Conservation (phyloP, 2,113 vertebrate species). For the Gallinago media region DNA sequence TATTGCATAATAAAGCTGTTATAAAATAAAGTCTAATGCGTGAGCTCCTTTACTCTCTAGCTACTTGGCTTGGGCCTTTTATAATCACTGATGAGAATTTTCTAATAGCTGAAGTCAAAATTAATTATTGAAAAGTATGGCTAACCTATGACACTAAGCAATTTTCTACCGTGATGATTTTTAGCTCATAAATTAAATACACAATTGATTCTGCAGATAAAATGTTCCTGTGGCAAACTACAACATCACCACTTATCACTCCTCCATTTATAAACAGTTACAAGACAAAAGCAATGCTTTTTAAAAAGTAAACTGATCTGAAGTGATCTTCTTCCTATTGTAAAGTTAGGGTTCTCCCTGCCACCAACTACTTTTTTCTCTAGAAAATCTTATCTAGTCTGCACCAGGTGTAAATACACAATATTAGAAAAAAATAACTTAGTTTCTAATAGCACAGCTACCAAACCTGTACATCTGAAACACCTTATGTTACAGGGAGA, state of each 20-base stretch:
- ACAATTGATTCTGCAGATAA: neutral
- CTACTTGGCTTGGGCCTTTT: neutral
- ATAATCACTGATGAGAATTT: neutral
- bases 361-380: neutral
- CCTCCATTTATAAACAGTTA: neutral
- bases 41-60: neutral
- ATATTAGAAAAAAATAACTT: neutral
- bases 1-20: neutral
- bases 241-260: neutral
- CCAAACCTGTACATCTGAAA: neutral
- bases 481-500: neutral
- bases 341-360: neutral
- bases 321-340: neutral
- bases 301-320: neutral
- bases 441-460: neutral
- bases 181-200: neutral
- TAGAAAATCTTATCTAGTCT: neutral
- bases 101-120: constrained; percentile 27
- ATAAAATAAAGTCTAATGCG: neutral
- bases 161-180: neutral
- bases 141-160: neutral
- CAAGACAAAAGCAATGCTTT: neutral
- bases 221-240: neutral
- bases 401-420: neutral
- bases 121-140: constrained; percentile 7